A percentile compares a stretch with the other conserved stretches of the same genome.
Evolutionary conservation across 2,888 invertebrate genomes (phyloP).

Genomic region (Drosophila kambysellisi): DNA sequence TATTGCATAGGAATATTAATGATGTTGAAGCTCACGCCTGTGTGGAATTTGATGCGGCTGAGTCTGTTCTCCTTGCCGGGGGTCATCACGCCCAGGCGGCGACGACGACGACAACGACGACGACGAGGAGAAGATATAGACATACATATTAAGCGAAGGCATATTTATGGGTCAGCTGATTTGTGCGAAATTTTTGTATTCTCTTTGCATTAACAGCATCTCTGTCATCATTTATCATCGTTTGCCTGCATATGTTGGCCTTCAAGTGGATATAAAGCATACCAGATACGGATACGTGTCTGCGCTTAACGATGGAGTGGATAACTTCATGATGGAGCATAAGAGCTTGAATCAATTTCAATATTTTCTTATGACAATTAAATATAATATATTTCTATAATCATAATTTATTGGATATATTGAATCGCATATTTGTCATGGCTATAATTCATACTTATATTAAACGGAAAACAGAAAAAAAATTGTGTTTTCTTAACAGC

Average conservation of each 20-base stretch:
- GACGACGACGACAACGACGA: conserved; percentile 40
- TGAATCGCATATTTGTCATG: neutral
- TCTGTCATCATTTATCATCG: conserved; percentile 76
- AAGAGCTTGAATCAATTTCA: conserved; percentile 31
- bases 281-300: conserved; percentile 46
- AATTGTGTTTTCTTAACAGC: neutral
- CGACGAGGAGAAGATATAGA: conserved; percentile 24
- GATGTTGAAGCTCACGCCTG: conserved; percentile 45
- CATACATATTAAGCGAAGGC: conserved; percentile 47
- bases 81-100: conserved; percentile 43
- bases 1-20: conserved; percentile 60
- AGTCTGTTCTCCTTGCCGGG: conserved; percentile 15
- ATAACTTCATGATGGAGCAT: conserved; percentile 39
- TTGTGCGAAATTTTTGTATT: conserved; percentile 41
- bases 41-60: conserved; percentile 51
- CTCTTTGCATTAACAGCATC: conserved; percentile 60
- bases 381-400: conserved; percentile 14
- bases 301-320: conserved; percentile 58
- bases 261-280: conserved; percentile 58
- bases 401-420: conserved; percentile 7
- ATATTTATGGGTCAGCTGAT: conserved; percentile 62
- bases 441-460: neutral
- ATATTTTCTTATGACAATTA: conserved; percentile 28
- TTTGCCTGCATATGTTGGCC: conserved; percentile 66
- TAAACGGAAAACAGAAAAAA: neutral